phyloP scores from a whole-genome alignment of 2,888 invertebrate species.

The Microplitis manilae region DNA sequence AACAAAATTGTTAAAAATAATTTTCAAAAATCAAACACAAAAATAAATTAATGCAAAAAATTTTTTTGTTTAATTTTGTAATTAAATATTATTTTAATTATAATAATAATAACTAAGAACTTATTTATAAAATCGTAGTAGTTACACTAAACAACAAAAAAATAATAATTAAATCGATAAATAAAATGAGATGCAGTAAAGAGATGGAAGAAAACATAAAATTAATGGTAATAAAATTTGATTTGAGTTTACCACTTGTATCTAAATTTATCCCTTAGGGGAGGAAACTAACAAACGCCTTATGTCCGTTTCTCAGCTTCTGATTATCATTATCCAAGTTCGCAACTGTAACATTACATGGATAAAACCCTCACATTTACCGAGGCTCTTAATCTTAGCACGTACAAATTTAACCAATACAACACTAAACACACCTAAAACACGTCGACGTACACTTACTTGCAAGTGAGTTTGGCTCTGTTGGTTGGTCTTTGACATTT shows the following conservation, averaged over 20 bases:
- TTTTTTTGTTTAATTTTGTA: too few relatives aligned
- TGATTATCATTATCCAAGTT: slow-evolving; percentile 4
- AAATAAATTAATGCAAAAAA: too few relatives aligned
- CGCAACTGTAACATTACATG: background rate
- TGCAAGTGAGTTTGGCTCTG: background rate
- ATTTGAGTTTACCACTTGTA: background rate
- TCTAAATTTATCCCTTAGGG: background rate
- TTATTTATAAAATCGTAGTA: too few relatives aligned
- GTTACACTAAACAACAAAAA: background rate
- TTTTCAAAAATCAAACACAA: too few relatives aligned
- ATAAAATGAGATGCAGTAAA: background rate
- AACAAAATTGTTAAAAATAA: too few relatives aligned
- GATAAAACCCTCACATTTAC: background rate
- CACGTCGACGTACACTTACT: background rate
- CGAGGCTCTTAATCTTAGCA: background rate
- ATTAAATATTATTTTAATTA: too few relatives aligned
- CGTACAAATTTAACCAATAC: slow-evolving; percentile 5
- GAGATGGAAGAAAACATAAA: background rate
- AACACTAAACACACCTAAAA: background rate
- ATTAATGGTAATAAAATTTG: background rate
- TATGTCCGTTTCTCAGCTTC: slow-evolving; percentile 14
- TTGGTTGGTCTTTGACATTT: slow-evolving; percentile 27
- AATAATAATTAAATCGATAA: background rate
- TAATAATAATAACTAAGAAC: too few relatives aligned
- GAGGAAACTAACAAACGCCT: slow-evolving; percentile 14